phyloP scores from a whole-genome alignment of 2,888 invertebrate genomes.

The Aricia artaxerxes region DNA sequence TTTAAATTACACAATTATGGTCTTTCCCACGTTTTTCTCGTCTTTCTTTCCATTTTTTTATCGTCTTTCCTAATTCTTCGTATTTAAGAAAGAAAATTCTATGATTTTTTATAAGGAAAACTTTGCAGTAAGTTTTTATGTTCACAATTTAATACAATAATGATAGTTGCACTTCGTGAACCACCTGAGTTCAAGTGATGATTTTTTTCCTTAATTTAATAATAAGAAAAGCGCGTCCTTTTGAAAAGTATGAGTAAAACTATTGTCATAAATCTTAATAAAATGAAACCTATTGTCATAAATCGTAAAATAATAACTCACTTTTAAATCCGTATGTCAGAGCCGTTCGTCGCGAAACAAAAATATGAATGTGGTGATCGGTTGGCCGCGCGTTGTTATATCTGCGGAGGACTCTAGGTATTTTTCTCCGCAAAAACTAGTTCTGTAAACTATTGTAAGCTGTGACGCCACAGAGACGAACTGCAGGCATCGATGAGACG shows the following conservation, averaged over 20 bases:
- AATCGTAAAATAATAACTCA: conserved; percentile 5
- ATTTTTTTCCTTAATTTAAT: neutral
- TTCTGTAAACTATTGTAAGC: neutral
- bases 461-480: neutral
- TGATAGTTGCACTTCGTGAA: no score
- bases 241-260: no score
- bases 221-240: neutral
- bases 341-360: neutral
- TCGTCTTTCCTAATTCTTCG: no score
- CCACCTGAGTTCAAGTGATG: no score
- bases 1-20: no score
- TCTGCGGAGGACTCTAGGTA: neutral
- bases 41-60: no score
- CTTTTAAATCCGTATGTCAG: neutral
- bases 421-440: neutral
- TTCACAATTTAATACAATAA: neutral
- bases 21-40: no score
- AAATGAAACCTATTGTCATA: neutral
- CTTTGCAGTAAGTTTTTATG: neutral
- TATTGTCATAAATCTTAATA: neutral
- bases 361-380: neutral
- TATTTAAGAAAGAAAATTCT: neutral
- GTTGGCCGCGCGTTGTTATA: neutral
- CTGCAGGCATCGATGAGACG: neutral
- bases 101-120: neutral